These are phyloP conservation scores for Drosophila limbata DNA, from an alignment of 2,888 invertebrate genomes.

Conservation along the genomic window DNA sequence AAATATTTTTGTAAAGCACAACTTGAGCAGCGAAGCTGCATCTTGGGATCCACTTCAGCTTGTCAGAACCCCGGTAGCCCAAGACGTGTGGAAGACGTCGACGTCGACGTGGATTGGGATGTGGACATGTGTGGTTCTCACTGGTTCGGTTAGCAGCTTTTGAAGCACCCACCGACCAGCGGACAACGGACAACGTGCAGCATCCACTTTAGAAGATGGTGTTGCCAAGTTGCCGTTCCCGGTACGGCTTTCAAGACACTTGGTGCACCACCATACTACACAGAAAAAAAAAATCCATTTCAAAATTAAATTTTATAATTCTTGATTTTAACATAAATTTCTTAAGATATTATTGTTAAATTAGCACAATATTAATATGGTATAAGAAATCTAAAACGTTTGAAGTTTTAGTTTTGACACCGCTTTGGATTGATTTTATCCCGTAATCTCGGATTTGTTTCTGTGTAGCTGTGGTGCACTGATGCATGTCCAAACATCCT, in stretches of 20 bases:
- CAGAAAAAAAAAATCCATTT: no score
- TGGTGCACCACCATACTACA: conserved; percentile 13
- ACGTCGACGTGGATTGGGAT: not conserved
- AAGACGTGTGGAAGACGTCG: conserved; percentile 13
- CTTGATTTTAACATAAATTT: no score
- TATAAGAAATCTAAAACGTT: no score
- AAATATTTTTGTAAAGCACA: conserved; percentile 73
- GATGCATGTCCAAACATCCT: conserved; percentile 80
- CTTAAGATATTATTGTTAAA: not conserved
- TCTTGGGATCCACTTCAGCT: conserved; percentile 61
- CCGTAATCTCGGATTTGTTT: no score
- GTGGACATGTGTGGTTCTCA: conserved; percentile 46
- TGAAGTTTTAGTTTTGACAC: no score
- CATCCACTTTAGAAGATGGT: conserved; percentile 46
- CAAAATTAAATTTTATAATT: no score
- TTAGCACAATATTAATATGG: no score
- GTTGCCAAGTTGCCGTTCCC: conserved; percentile 41
- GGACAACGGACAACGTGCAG: conserved; percentile 31
- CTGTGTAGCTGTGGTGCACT: conserved; percentile 50
- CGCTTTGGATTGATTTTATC: no score
- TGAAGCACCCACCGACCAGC: conserved; percentile 71
- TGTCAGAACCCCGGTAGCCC: conserved; percentile 68
- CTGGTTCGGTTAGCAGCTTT: conserved; percentile 63
- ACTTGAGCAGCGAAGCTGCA: conserved; percentile 43
- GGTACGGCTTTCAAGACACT: conserved; percentile 62